A percentile compares a stretch with the other conserved stretches of the same genome.
Conservation (phyloP, 2,888 invertebrate genomes). For the Dioctria linearis region DNA sequence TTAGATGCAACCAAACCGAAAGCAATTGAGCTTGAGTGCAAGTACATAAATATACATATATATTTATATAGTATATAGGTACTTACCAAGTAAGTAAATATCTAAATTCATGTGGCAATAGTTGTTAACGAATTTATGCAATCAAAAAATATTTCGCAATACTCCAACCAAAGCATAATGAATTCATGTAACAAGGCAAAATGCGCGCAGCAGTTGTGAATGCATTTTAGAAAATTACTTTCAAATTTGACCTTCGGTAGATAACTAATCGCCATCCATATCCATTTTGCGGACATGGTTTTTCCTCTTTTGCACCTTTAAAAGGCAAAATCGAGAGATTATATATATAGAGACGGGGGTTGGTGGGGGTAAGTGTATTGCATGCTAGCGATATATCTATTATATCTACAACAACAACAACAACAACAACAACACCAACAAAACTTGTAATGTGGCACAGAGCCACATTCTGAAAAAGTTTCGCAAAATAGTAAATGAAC, state of each 20-base stretch:
- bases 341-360: neutral
- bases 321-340: neutral
- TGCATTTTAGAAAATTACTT: slow-evolving; percentile 53
- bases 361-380: neutral
- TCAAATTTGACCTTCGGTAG: slow-evolving; percentile 51
- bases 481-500: slow-evolving; percentile 29
- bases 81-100: too few species aligned
- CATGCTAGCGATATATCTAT: neutral
- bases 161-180: slow-evolving; percentile 36
- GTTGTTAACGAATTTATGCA: slow-evolving; percentile 48
- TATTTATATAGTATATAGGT: too few species aligned
- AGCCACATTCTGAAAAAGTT: slow-evolving; percentile 42
- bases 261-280: slow-evolving; percentile 41
- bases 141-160: slow-evolving; percentile 51
- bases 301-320: slow-evolving; percentile 23
- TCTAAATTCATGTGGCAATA: neutral
- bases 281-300: slow-evolving; percentile 34
- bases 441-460: slow-evolving; percentile 27
- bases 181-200: slow-evolving; percentile 50
- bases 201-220: slow-evolving; percentile 30
- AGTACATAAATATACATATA: too few species aligned
- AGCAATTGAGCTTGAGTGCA: too few species aligned
- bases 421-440: neutral
- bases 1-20: too few species aligned
- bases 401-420: neutral